Evolutionary conservation across 1,140 invertebrate species (phyloP).

Genomic region (Caenorhabditis latens): DNA sequence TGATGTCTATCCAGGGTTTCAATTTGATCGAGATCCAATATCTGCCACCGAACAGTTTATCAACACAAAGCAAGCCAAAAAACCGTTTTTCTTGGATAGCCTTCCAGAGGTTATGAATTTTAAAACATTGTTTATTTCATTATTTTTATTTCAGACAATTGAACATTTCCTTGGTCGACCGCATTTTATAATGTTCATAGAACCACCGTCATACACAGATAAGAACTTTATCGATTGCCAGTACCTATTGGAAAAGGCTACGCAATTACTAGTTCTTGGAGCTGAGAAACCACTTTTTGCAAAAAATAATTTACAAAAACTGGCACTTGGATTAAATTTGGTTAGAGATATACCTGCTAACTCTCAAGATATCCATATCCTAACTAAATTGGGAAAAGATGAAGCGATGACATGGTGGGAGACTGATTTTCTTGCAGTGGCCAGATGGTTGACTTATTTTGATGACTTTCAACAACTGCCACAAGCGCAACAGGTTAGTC

Average conservation of each 20-base stretch:
- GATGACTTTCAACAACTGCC: slow-evolving; percentile 39
- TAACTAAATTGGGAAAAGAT: slow-evolving; percentile 37
- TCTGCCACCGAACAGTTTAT: slow-evolving; percentile 9
- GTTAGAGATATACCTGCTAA: neutral
- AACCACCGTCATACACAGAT: neutral
- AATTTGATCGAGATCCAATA: slow-evolving; percentile 36
- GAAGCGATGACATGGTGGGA: slow-evolving; percentile 18
- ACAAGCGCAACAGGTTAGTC: neutral
- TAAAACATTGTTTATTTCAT: neutral
- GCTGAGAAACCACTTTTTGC: slow-evolving; percentile 20
- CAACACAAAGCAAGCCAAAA: neutral
- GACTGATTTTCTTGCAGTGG: slow-evolving; percentile 5
- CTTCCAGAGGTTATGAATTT: neutral
- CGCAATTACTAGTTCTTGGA: neutral
- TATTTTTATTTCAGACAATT: neutral
- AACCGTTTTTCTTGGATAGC: neutral
- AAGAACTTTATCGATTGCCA: slow-evolving; percentile 43
- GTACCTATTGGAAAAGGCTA: neutral
- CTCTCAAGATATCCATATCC: neutral
- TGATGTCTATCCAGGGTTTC: neutral
- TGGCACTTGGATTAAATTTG: slow-evolving; percentile 26
- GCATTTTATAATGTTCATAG: slow-evolving; percentile 15
- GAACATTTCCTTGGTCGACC: slow-evolving; percentile 26
- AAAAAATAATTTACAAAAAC: slow-evolving; percentile 9
- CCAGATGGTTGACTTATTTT: slow-evolving; percentile 27